A percentile compares a stretch with the other conserved stretches of the same genome.
These are phyloP conservation scores for Coryphaenoides rupestris DNA, from an alignment of 2,113 vertebrate genomes.

Conservation along the genomic window DNA sequence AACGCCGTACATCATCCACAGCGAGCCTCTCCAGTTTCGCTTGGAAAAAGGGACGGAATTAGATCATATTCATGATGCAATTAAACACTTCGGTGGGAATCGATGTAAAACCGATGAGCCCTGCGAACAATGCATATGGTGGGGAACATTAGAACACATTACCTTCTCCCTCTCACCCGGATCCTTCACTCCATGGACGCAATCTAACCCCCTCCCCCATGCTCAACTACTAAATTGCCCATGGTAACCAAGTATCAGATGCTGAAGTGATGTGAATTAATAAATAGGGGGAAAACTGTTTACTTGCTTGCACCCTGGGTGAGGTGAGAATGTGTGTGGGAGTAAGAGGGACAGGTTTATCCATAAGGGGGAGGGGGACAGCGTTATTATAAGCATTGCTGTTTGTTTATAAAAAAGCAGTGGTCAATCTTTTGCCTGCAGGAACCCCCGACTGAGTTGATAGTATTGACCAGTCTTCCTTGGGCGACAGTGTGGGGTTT, in stretches of 20 bases:
- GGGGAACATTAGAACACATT: slow-evolving; percentile 99
- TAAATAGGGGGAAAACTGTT: slow-evolving; percentile 82
- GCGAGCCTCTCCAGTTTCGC: slow-evolving; percentile 94
- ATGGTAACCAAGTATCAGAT: slow-evolving; percentile 99
- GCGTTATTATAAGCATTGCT: slow-evolving; percentile 58
- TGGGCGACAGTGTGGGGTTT: slow-evolving; percentile 56
- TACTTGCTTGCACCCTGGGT: slow-evolving; percentile 70
- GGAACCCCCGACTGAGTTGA: slow-evolving; percentile 67
- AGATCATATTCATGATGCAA: slow-evolving; percentile 99
- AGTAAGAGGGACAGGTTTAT: slow-evolving; percentile 49
- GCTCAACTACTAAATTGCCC: slow-evolving; percentile 99
- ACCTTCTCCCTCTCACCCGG: slow-evolving; percentile 96
- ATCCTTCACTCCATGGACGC: slow-evolving; percentile 91
- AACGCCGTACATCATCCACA: slow-evolving; percentile 94
- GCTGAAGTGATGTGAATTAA: slow-evolving; percentile 99
- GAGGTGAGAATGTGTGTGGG: slow-evolving; percentile 39
- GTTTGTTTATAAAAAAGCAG: slow-evolving; percentile 48
- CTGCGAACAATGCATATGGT: slow-evolving; percentile 99
- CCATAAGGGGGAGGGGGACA: slow-evolving; percentile 25
- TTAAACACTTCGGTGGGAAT: slow-evolving; percentile 99
- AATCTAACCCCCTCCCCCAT: slow-evolving; percentile 98
- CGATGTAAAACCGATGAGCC: slow-evolving; percentile 99
- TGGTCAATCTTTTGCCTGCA: slow-evolving; percentile 42
- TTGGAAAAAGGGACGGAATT: slow-evolving; percentile 98
- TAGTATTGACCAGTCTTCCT: slow-evolving; percentile 66